Percentiles rank a stretch among this genome's conserved stretches.
phyloP scores from a whole-genome alignment of 2,113 vertebrate species.

The Cheirogaleus medius region DNA sequence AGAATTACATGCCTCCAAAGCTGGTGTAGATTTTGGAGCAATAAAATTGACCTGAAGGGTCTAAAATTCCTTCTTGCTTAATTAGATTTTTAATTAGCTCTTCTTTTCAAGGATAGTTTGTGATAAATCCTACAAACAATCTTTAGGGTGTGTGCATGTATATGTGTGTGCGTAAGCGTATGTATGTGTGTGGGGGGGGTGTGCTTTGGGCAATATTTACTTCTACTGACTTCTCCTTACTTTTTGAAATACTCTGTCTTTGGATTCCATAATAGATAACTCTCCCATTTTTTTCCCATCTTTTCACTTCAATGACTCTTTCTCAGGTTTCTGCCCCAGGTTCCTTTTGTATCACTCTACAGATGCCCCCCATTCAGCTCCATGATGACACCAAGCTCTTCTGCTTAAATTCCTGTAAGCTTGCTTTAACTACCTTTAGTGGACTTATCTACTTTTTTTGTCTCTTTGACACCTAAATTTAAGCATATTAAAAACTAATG shows the following conservation, averaged over 20 bases:
- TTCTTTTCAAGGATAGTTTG: background rate
- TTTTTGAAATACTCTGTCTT: background rate
- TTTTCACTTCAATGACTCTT: background rate
- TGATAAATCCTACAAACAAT: background rate
- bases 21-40: background rate
- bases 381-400: background rate
- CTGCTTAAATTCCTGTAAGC: background rate
- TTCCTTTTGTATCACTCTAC: background rate
- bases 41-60: background rate
- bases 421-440: background rate
- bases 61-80: background rate
- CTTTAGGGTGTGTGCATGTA: background rate
- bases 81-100: background rate
- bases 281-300: background rate
- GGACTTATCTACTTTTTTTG: background rate
- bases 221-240: background rate
- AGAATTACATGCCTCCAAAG: background rate
- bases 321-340: background rate
- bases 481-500: background rate
- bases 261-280: background rate
- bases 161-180: too few relatives aligned
- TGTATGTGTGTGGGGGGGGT: too few relatives aligned
- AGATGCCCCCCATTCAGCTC: background rate
- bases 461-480: background rate
- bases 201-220: background rate